Evolutionary conservation across 2,797 vertebrate genomes (phyloP), one percentile per base, ranked within the genome.

Genomic region (Pelodytes ibericus): DNA sequence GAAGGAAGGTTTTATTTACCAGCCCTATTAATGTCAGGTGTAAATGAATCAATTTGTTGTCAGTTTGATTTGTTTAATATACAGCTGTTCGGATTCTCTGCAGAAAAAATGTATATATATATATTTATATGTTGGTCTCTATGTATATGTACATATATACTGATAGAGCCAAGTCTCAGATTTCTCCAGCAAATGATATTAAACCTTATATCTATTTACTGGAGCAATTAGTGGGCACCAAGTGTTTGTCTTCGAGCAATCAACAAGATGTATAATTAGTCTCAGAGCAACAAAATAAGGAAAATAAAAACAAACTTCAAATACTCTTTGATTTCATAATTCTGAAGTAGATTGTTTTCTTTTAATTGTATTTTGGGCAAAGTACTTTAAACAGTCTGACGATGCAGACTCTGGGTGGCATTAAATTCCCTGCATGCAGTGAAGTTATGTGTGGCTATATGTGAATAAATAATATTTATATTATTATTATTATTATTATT

Each of bases 231-330:
- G 80, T 64, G 82, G 83, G 77, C 83, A 80, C 82, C 82, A 77
- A 76, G 83, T 84, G 82, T 78, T 80, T 85, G 69, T 84, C 85
- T 82, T 81, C 85, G 82, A 85, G 81, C 89, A 92, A 91, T 91
- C 90, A 89, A 88, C 76, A 68, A 85, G 87, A 86, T 83, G 80
- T 81, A 80, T 89, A 91, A 92, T 91, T 91, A 90, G 86, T 79
- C 75, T 83, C 85, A 86, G 85, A 88, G 86, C 20, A 24, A 81
- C 82, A 85, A 89, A 90, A 91, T 64, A 71, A n/a, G n/a, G n/a
- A 44, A 63, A 47, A 15, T 24, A 53, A 53, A 22, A 53, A 22
- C 49, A 53, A 53, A 53, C 11, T 13, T 13, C 2, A 22, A 53
- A 53, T 22, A 53, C n/a, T 20, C 31, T 30, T 33, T 13, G 15